phyloP scores from a whole-genome alignment of 2,113 vertebrate species.

The Bolborhynchus lineola region DNA sequence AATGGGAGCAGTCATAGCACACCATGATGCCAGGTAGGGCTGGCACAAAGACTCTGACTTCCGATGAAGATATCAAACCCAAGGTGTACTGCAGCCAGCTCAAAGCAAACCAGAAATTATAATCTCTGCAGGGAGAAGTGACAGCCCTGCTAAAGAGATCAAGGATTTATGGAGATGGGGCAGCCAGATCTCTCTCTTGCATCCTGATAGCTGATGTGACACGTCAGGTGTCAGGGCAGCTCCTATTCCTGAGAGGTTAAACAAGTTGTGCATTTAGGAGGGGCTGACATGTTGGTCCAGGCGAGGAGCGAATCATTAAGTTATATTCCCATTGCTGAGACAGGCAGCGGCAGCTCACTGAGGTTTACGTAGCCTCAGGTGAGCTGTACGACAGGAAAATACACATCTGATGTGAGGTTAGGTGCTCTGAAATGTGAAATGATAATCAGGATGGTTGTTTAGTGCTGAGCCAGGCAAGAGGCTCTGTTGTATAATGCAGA shows the following conservation, averaged over 20 bases:
- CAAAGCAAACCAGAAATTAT: slow-evolving; percentile 34
- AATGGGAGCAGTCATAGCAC: not conserved
- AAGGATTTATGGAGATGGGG: slow-evolving; percentile 53
- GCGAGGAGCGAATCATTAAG: slow-evolving; percentile 44
- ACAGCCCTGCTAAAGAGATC: slow-evolving; percentile 39
- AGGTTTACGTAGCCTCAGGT: slow-evolving; percentile 41
- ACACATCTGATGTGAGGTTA: not conserved
- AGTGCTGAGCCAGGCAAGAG: not conserved
- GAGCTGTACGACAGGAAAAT: slow-evolving; percentile 35
- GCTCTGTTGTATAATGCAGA: not conserved
- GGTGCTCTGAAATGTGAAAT: slow-evolving; percentile 35
- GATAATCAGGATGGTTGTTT: not conserved
- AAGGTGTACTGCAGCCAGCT: not conserved
- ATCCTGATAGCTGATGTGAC: slow-evolving; percentile 61
- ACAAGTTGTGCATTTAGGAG: not conserved
- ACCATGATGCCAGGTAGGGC: not conserved
- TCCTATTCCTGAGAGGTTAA: slow-evolving; percentile 57
- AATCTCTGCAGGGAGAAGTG: slow-evolving; percentile 43
- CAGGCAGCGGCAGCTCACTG: slow-evolving; percentile 35
- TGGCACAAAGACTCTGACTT: not conserved
- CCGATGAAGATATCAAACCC: slow-evolving; percentile 21
- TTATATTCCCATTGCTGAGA: slow-evolving; percentile 53
- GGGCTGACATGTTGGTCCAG: slow-evolving; percentile 48
- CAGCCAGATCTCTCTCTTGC: slow-evolving; percentile 36
- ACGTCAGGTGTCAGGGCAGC: slow-evolving; percentile 44